A percentile compares a stretch with the other conserved stretches of the same genome.
phyloP scores from a whole-genome alignment of 1,140 invertebrate genomes.

The Heliothis subflexa region DNA sequence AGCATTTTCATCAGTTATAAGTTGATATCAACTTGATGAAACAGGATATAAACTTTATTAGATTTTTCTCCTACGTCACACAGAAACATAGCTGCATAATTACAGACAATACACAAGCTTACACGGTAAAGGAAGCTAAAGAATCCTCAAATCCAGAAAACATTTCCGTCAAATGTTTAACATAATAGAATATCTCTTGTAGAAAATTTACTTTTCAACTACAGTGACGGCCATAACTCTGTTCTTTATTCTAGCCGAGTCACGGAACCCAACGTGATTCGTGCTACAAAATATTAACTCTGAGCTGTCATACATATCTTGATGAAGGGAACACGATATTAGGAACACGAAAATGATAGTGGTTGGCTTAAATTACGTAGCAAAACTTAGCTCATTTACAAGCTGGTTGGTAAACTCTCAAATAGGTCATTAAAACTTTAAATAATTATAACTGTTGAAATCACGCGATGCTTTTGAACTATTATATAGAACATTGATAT shows the following conservation, averaged over 20 bases:
- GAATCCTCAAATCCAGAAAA: neutral
- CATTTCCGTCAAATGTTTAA: slow-evolving; percentile 10
- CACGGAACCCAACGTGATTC: slow-evolving; percentile 41
- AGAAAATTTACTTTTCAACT: slow-evolving; percentile 21
- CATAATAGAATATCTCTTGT: slow-evolving; percentile 21
- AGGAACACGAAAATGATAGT: slow-evolving; percentile 50
- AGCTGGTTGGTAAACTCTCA: neutral
- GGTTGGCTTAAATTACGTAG: slow-evolving; percentile 26
- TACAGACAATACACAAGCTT: neutral
- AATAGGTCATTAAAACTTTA: slow-evolving; percentile 41
- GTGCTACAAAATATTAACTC: slow-evolving; percentile 52
- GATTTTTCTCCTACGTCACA: no score
- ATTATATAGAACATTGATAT: slow-evolving; percentile 16
- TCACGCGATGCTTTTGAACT: slow-evolving; percentile 45
- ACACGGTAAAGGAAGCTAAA: neutral
- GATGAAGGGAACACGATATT: slow-evolving; percentile 51
- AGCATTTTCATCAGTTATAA: no score
- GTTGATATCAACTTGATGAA: neutral
- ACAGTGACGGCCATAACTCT: slow-evolving; percentile 19
- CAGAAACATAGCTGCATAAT: no score
- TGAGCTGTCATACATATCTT: slow-evolving; percentile 55
- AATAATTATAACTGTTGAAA: slow-evolving; percentile 40
- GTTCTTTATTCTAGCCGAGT: slow-evolving; percentile 32
- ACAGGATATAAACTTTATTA: neutral
- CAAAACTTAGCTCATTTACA: slow-evolving; percentile 44